Conservation (phyloP, 1,140 invertebrate genomes). For the Panagrolaimus sp. region DNA sequence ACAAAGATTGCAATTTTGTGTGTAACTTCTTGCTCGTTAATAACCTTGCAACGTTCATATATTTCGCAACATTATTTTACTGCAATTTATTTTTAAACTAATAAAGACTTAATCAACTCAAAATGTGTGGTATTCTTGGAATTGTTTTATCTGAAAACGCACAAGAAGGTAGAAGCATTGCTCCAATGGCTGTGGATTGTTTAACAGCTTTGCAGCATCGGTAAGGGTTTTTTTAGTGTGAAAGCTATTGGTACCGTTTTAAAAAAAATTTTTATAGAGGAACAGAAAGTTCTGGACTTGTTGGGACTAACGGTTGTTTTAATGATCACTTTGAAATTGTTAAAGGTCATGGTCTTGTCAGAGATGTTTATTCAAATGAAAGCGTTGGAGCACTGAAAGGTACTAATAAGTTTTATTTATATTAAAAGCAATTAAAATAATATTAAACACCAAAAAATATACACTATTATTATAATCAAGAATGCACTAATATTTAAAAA, state of each 20-base stretch:
- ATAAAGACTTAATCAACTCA: too few species aligned
- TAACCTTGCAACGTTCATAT: too few species aligned
- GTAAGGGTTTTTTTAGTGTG: too few species aligned
- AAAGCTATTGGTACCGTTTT: too few species aligned
- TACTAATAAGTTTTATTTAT: constrained; percentile 32
- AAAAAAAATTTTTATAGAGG: constrained; percentile 52
- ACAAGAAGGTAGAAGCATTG: constrained; percentile 68
- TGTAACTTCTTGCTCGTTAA: too few species aligned
- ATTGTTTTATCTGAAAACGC: constrained; percentile 33
- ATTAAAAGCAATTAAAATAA: too few species aligned
- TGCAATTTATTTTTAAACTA: too few species aligned
- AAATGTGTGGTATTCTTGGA: constrained; percentile 53
- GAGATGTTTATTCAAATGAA: constrained; percentile 83
- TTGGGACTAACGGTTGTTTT: constrained; percentile 71
- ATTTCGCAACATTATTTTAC: too few species aligned
- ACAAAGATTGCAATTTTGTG: too few species aligned
- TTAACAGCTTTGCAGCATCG: constrained; percentile 88
- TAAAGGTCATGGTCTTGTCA: constrained; percentile 90
- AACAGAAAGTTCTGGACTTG: constrained; percentile 77
- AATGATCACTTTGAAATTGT: constrained; percentile 72
- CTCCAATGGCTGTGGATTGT: constrained; percentile 76
- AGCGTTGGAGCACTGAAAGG: constrained; percentile 75
- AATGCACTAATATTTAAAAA: too few species aligned
- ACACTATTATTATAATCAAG: too few species aligned
- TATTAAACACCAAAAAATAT: too few species aligned